Percentiles rank a stretch among this genome's conserved stretches.
phyloP scores from a whole-genome alignment of 2,797 vertebrate species.

The Spheniscus humboldti region DNA sequence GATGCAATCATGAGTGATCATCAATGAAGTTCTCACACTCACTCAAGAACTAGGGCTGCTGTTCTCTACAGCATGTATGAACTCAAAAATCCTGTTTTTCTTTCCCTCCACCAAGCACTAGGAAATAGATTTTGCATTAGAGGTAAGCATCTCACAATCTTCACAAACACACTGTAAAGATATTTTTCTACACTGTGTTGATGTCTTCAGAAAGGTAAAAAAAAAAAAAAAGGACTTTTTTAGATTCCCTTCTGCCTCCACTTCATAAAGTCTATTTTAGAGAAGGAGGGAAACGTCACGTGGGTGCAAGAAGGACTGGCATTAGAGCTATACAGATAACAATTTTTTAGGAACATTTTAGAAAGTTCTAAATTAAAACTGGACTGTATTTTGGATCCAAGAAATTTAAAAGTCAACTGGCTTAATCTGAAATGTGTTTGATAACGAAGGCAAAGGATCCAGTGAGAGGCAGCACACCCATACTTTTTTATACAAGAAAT shows the following conservation, averaged over 20 bases:
- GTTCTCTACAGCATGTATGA: neutral
- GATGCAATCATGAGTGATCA: neutral
- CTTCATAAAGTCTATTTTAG: neutral
- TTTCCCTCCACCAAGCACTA: neutral
- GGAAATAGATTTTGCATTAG: neutral
- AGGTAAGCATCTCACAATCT: neutral
- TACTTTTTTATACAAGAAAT: neutral
- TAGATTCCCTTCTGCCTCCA: fast-evolving
- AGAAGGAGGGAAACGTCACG: neutral
- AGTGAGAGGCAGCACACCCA: neutral
- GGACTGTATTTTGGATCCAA: neutral
- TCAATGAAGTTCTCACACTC: neutral
- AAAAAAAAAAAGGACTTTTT: neutral
- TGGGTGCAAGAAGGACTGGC: neutral
- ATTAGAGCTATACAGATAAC: neutral
- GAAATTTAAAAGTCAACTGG: neutral
- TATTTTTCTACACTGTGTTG: neutral
- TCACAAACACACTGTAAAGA: neutral
- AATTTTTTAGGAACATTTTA: neutral
- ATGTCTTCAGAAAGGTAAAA: neutral
- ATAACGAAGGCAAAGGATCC: neutral
- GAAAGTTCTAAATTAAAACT: neutral
- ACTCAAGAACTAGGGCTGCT: neutral
- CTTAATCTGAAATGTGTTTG: neutral
- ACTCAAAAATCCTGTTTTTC: neutral